These are phyloP conservation scores for Elegia similella DNA, from an alignment of 2,888 invertebrate species.

Conservation along the genomic window DNA sequence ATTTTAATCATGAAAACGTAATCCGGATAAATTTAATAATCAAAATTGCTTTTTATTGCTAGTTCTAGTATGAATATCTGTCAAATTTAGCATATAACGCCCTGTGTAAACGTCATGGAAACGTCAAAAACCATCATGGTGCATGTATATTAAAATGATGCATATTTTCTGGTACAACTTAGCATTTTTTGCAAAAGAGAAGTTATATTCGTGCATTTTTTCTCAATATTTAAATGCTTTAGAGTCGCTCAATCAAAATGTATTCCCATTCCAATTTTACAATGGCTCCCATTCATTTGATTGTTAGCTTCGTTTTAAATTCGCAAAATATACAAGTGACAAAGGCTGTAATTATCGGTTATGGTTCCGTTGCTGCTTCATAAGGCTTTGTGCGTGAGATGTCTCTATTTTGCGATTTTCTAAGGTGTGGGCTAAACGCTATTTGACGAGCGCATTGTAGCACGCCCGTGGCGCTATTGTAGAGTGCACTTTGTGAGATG, in stretches of 20 bases:
- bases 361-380: constrained; percentile 66
- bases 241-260: constrained; percentile 44
- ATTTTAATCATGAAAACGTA: too few relatives aligned
- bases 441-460: constrained; percentile 78
- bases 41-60: too few relatives aligned
- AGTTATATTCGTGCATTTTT: not conserved
- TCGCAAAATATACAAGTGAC: constrained; percentile 59
- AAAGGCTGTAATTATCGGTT: constrained; percentile 78
- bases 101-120: too few relatives aligned
- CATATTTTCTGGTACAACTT: too few relatives aligned
- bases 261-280: constrained; percentile 48
- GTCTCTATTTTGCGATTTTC: constrained; percentile 80
- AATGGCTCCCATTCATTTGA: constrained; percentile 41
- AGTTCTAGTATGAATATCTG: too few relatives aligned
- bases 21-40: too few relatives aligned
- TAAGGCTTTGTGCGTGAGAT: constrained; percentile 62
- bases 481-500: constrained; percentile 49
- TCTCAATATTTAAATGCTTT: constrained; percentile 15
- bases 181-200: too few relatives aligned
- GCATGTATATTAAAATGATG: too few relatives aligned
- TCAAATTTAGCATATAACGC: too few relatives aligned
- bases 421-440: constrained; percentile 81
- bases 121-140: too few relatives aligned
- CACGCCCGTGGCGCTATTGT: constrained; percentile 74
- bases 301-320: constrained; percentile 59